Base-by-base conservation (phyloP, 1,140 invertebrate genomes). In the Myzus persicae region DNA sequence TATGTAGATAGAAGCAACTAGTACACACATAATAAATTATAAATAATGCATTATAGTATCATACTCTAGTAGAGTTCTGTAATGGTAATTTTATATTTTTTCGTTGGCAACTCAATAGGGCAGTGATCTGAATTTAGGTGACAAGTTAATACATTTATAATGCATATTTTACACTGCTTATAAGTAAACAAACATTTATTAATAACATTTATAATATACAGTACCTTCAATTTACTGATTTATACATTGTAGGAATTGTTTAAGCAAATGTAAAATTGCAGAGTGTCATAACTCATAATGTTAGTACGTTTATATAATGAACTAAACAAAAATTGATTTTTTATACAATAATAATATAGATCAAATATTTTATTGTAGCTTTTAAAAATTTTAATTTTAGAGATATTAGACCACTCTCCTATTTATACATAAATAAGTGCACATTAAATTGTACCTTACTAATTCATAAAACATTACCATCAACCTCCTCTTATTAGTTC, bases 1-100 rank as follows among this genome's bases (percentile, higher is more conserved):
- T 36, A 82, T 44, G 59, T 76, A 91, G 36, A 59, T 76, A 44
- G 85, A 54, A 91, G 85, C 88, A 42, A 88, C 93, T 44, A 91
- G 44, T 92, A 89, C 14, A 51, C 9, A 40, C 46, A 93, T 48
- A 81, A 36, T 31, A 90, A 67, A 89, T 48, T 36, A 93, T 82
- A 90, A 90, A 67, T 81, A 36, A 93, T 82, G 82, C 82, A 91
- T 81, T 44, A n/a, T 88, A 90, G 82, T 48, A 91, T 81, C 36
- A n/a, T 88, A 90, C 54, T 36, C 48, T 89, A 54, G 36, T 90
- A 90, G 18, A 67, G 51, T 67, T 7, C 38, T 67, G 14, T 67
- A 90, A 90, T 90, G 24, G 51, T 42, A 90, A 90, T 54, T 90
- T 51, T 38, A 38, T 48, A 26, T 90, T 90, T 90, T 90, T 59